Conservation (phyloP, 2,113 vertebrate genomes). For the Anas platyrhynchos region DNA sequence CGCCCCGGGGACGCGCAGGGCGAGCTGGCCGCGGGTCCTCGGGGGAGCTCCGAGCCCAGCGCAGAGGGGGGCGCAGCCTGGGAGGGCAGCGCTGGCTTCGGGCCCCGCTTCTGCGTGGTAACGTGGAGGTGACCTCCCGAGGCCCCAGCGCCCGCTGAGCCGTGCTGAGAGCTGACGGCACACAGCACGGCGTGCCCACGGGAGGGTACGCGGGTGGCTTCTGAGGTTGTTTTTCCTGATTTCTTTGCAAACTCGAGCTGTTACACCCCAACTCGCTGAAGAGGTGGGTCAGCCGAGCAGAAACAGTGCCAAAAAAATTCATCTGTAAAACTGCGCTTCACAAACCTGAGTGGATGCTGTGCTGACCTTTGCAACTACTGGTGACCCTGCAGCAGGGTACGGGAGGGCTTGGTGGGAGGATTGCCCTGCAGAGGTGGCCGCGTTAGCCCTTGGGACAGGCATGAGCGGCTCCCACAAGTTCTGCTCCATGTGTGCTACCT, state of each 20-base stretch:
- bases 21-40: not conserved
- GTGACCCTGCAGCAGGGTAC: not conserved
- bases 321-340: rapidly evolving
- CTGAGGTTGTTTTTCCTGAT: not conserved
- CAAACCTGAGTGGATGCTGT: rapidly evolving
- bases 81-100: not conserved
- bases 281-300: not conserved
- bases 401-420: not conserved
- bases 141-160: not conserved
- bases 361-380: rapidly evolving
- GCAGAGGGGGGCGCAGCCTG: not conserved
- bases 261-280: rapidly evolving
- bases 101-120: rapidly evolving
- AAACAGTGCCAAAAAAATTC: rapidly evolving
- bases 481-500: too few species aligned
- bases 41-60: not conserved
- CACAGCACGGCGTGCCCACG: rapidly evolving
- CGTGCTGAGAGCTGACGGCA: not conserved
- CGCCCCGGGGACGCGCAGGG: rapidly evolving
- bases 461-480: not conserved
- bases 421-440: rapidly evolving
- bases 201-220: not conserved
- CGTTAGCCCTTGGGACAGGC: rapidly evolving
- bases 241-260: not conserved
- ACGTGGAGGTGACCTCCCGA: not conserved